These are phyloP conservation scores for human DNA, from an alignment of 2,113 vertebrate species.

Conservation along the genomic window GRCh38 chr5:120086501-120087000, in stretches of 20 bases:
- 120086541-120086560: not conserved
- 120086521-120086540: not conserved
- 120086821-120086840: not conserved
- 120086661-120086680: not conserved
- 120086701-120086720: not conserved
- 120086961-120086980: not conserved
- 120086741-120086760: not conserved
- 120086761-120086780: not conserved
- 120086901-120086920: not conserved
- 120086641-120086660: not conserved
- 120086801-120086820: not conserved
- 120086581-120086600: not conserved
- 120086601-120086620: not conserved
- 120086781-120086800: not conserved
- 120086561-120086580: not conserved
- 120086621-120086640: not conserved
- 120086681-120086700: not conserved
- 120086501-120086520: not conserved
- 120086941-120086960: not conserved
- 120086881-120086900: not conserved
- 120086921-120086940: not conserved
- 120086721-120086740: not conserved
- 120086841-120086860: fast-evolving
- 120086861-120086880: not conserved
- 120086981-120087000: not conserved